phyloP scores from a whole-genome alignment of 2,113 vertebrate genomes.

The Pantherophis guttatus region DNA sequence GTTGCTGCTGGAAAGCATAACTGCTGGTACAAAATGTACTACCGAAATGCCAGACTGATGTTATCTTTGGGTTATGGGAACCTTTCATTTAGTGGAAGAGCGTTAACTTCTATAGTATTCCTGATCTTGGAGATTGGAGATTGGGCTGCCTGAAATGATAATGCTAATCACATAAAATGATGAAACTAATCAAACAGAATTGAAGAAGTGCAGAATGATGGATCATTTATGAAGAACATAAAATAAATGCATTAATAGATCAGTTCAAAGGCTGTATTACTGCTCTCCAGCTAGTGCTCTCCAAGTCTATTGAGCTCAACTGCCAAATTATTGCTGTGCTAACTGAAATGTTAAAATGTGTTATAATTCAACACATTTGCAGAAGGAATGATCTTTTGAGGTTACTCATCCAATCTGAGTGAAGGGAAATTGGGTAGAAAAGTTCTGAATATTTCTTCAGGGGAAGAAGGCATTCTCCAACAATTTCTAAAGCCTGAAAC shows the following conservation, averaged over 20 bases:
- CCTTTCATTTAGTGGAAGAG: not conserved
- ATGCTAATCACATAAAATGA: not conserved
- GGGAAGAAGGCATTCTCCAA: not conserved
- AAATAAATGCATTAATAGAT: not conserved
- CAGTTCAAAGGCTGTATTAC: not conserved
- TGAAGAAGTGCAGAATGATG: not conserved
- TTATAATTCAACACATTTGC: not conserved
- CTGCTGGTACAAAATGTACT: not conserved
- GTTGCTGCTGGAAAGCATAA: not conserved
- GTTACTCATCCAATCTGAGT: not conserved
- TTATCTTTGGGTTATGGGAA: not conserved
- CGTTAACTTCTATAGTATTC: not conserved
- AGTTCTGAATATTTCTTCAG: not conserved
- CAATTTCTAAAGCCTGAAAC: not conserved
- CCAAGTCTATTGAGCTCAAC: not conserved
- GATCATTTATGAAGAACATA: not conserved
- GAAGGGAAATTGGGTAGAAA: not conserved
- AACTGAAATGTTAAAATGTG: not conserved
- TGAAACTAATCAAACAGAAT: not conserved
- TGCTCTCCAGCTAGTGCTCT: not conserved
- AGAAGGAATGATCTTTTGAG: not conserved
- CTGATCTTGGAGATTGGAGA: not conserved
- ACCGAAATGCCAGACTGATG: not conserved
- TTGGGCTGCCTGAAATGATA: not conserved
- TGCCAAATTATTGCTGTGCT: not conserved